phyloP scores from a whole-genome alignment of 37 sponge, comb jelly and placozoan species.

The Tethya wilhelma region DNA sequence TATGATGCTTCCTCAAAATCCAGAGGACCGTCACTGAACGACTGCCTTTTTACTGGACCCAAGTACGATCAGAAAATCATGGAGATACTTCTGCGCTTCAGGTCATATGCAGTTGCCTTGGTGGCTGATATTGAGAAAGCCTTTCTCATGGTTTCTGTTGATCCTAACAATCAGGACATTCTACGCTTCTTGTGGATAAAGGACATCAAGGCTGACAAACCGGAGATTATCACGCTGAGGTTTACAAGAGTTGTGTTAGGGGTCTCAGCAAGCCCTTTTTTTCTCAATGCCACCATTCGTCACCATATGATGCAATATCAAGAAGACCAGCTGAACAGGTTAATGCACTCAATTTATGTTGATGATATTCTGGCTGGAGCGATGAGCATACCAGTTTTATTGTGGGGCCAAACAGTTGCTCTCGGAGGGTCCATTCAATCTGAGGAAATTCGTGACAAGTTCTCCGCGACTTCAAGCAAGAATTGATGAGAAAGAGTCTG shows the following conservation, averaged over 20 bases:
- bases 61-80: conserved; percentile 40
- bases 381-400: conserved; percentile 18
- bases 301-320: background rate
- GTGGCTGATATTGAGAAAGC: conserved; percentile 54
- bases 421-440: conserved; percentile 24
- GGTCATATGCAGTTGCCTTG: conserved; percentile 30
- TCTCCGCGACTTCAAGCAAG: background rate
- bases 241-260: conserved; percentile 46
- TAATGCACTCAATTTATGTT: conserved; percentile 38
- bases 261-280: conserved; percentile 18
- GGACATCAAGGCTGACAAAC: background rate
- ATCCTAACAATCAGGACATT: conserved; percentile 36
- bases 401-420: conserved; percentile 12
- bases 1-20: conserved; percentile 51
- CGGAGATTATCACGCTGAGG: background rate
- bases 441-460: conserved; percentile 35
- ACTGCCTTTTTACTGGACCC: conserved; percentile 38
- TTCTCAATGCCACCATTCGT: conserved; percentile 1
- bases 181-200: conserved; percentile 46
- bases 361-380: conserved; percentile 27
- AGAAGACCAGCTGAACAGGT: background rate
- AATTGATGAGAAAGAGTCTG: conserved; percentile 4
- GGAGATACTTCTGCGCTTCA: conserved; percentile 27
- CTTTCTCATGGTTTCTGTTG: conserved; percentile 33
- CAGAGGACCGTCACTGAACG: conserved; percentile 42